phyloP scores from a whole-genome alignment of 2,113 vertebrate species.

The Vulpes ferrilata region DNA sequence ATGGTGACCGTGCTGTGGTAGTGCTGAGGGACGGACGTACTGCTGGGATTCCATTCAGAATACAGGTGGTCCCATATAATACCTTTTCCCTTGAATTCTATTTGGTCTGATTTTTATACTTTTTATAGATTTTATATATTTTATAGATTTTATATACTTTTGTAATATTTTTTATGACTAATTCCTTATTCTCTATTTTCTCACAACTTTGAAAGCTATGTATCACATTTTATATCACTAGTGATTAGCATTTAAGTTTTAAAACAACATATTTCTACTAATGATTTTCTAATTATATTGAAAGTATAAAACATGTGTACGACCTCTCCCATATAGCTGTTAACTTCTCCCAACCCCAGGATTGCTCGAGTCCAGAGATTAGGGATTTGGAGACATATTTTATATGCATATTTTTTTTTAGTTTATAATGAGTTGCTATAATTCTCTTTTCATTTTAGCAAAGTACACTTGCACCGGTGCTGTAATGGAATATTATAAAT shows the following conservation, averaged over 20 bases:
- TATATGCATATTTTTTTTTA: background rate
- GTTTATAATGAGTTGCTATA: background rate
- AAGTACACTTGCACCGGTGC: background rate
- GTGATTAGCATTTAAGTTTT: background rate
- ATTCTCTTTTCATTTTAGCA: background rate
- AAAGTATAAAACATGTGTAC: slow-evolving; percentile 28
- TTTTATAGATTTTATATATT: too few relatives aligned
- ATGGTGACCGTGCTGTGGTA: background rate
- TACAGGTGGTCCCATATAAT: background rate
- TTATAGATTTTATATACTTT: too few relatives aligned
- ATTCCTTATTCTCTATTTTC: background rate
- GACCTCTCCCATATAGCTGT: background rate
- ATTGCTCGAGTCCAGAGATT: background rate
- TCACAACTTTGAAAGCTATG: background rate
- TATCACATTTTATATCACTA: background rate
- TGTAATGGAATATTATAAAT: background rate
- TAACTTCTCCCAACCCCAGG: background rate
- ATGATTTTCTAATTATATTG: background rate
- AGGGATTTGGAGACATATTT: background rate
- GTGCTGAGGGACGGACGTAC: background rate
- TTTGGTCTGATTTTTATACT: slow-evolving; percentile 43
- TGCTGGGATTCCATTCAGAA: background rate
- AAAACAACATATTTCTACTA: background rate
- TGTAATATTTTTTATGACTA: background rate
- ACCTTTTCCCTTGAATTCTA: slow-evolving; percentile 18